Conservation (phyloP, 2,797 vertebrate species). For the Delichon dasypus region DNA sequence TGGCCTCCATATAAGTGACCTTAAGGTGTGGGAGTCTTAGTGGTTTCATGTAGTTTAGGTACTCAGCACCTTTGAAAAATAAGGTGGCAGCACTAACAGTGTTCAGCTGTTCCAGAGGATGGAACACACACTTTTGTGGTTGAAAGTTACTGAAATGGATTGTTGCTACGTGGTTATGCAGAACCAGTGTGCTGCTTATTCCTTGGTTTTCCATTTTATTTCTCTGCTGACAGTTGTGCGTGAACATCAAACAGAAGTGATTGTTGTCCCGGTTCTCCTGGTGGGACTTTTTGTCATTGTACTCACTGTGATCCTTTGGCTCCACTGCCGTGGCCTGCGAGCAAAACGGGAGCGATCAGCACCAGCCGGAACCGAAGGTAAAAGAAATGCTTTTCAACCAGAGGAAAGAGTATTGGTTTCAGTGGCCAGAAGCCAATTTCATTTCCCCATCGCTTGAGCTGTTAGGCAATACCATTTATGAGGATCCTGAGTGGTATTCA, state of each 20-base stretch:
- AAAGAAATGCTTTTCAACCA: background rate
- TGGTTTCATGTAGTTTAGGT: background rate
- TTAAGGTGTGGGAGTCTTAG: background rate
- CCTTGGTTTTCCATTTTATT: background rate
- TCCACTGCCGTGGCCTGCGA: slow-evolving; percentile 67
- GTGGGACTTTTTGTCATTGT: slow-evolving; percentile 82
- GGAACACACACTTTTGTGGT: background rate
- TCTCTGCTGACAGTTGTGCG: slow-evolving; percentile 58
- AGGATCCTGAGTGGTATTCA: background rate
- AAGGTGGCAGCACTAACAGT: background rate
- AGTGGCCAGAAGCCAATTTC: background rate
- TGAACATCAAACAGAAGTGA: slow-evolving; percentile 84
- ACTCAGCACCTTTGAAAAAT: background rate
- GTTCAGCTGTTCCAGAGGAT: background rate
- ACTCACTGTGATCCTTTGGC: slow-evolving; percentile 83
- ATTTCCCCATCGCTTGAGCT: background rate
- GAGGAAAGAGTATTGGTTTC: background rate
- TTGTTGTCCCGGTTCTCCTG: slow-evolving; percentile 86
- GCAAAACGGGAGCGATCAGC: slow-evolving; percentile 23
- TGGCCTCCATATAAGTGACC: background rate
- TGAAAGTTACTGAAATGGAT: background rate
- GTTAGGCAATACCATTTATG: background rate
- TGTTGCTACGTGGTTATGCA: background rate
- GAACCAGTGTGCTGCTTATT: background rate
- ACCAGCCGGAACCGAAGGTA: slow-evolving; percentile 54